These are phyloP conservation scores for Anarhynchus alexandrinus DNA, from an alignment of 2,113 vertebrate species.

Conservation along the genomic window DNA sequence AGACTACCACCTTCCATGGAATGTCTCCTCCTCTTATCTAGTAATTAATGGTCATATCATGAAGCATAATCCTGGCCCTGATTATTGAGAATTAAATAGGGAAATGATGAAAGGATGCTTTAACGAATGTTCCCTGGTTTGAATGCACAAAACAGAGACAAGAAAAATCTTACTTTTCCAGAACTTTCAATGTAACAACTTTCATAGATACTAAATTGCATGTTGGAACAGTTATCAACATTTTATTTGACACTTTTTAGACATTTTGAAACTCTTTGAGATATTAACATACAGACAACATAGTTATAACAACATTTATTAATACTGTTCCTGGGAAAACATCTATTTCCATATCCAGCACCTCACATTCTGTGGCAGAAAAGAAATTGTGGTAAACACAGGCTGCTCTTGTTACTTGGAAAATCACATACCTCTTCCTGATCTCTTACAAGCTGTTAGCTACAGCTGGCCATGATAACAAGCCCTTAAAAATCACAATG, in stretches of 20 bases:
- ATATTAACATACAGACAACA: not conserved
- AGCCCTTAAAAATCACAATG: slow-evolving; percentile 49
- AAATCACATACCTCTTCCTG: slow-evolving; percentile 44
- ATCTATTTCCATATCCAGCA: not conserved
- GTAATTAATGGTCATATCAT: not conserved
- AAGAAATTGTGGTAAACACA: not conserved
- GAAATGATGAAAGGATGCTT: not conserved
- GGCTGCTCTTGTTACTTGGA: slow-evolving; percentile 28
- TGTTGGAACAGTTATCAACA: not conserved
- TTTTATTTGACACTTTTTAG: not conserved
- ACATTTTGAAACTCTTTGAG: not conserved
- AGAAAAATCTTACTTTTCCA: not conserved
- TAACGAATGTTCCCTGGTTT: not conserved
- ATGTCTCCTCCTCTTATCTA: not conserved
- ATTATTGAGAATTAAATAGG: not conserved
- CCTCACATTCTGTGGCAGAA: not conserved
- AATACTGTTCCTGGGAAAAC: not conserved
- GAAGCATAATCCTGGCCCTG: not conserved
- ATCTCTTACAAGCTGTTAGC: slow-evolving; percentile 53
- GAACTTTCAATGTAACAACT: not conserved
- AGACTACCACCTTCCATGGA: not conserved
- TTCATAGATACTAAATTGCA: not conserved
- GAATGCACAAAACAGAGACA: not conserved
- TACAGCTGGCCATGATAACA: slow-evolving; percentile 53
- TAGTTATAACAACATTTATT: not conserved